phyloP scores from a whole-genome alignment of 2,797 vertebrate species.

The Mormyrops boulengeri region DNA sequence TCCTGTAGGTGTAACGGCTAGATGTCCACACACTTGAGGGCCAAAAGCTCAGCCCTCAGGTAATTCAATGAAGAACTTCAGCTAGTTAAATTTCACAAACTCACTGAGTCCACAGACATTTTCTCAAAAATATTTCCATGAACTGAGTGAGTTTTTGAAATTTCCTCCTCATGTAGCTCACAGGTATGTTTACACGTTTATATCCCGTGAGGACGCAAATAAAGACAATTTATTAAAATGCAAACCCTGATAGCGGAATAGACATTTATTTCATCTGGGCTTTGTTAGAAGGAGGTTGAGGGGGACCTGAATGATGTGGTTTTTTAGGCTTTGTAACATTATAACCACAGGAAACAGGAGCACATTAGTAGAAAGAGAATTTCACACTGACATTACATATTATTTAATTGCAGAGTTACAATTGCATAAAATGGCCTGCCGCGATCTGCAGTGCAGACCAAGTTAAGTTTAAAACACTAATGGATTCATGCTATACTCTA shows the following conservation, averaged over 20 bases:
- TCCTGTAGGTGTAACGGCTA: not conserved
- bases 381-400: not conserved
- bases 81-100: not conserved
- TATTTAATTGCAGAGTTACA: conserved; percentile 3
- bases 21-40: not conserved
- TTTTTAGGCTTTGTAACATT: not conserved
- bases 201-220: not conserved
- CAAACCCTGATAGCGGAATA: not conserved
- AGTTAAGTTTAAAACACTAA: not conserved
- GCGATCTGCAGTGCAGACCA: not conserved
- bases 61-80: not conserved
- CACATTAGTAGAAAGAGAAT: not conserved
- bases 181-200: not conserved
- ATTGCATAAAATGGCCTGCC: not conserved
- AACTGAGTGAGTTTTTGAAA: not conserved
- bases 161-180: not conserved
- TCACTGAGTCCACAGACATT: not conserved
- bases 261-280: not conserved
- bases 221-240: not conserved
- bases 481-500: not conserved
- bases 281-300: not conserved
- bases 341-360: not conserved
- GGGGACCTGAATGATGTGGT: not conserved
- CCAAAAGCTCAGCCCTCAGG: not conserved
- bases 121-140: not conserved